Percentiles rank a stretch among this genome's conserved stretches.
phyloP scores from a whole-genome alignment of 2,888 invertebrate genomes.

The Lochmaea crataegi region DNA sequence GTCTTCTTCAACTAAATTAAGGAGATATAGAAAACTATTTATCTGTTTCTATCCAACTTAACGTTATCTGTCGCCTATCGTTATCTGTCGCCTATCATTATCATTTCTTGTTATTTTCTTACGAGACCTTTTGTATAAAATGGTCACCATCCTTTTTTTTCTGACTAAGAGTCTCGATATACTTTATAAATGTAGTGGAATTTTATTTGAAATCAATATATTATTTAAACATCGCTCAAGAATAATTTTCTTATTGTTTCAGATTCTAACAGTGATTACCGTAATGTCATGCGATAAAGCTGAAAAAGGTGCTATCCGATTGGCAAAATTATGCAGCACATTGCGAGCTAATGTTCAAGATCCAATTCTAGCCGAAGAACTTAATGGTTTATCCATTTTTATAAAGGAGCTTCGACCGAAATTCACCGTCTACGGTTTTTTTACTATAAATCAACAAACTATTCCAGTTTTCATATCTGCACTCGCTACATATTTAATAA shows the following conservation, averaged over 20 bases:
- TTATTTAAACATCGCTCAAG: not conserved
- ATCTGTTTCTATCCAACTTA: too few relatives aligned
- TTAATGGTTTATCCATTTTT: constrained; percentile 17
- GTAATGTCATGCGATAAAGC: constrained; percentile 26
- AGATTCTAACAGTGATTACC: constrained; percentile 23
- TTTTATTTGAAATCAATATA: too few relatives aligned
- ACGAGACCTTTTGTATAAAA: too few relatives aligned
- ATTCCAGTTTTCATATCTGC: constrained; percentile 31
- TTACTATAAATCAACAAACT: constrained; percentile 24
- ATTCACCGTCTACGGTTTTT: constrained; percentile 28
- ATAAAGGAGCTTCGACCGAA: constrained; percentile 20
- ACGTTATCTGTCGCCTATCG: too few relatives aligned
- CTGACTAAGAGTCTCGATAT: too few relatives aligned
- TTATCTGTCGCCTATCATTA: too few relatives aligned
- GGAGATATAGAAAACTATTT: too few relatives aligned
- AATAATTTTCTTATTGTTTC: not conserved
- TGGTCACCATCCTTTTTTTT: too few relatives aligned
- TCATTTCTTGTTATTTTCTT: too few relatives aligned
- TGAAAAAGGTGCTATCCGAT: constrained; percentile 27
- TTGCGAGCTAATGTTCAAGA: constrained; percentile 22
- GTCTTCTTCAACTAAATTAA: too few relatives aligned
- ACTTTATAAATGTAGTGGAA: too few relatives aligned
- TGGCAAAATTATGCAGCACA: constrained; percentile 21
- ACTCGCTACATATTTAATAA: constrained; percentile 24
- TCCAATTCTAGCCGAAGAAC: constrained; percentile 26